phyloP scores from a whole-genome alignment of 2,888 invertebrate genomes.

The Drosophila yooni region DNA sequence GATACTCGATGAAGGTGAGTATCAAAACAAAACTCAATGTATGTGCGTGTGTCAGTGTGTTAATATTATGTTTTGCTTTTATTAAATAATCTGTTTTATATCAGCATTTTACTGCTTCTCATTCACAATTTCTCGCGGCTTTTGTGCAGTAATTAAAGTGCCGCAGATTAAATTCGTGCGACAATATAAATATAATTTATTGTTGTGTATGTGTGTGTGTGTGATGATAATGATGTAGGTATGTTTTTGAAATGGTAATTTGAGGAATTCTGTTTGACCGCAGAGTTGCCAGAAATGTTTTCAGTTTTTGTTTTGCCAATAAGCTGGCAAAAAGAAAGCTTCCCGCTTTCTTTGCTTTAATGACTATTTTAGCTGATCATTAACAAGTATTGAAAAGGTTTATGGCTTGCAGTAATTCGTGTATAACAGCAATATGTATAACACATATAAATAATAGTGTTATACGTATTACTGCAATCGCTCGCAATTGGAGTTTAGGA shows the following conservation, averaged over 20 bases:
- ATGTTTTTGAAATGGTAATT: slow-evolving; percentile 21
- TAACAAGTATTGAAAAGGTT: neutral
- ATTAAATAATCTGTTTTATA: slow-evolving; percentile 64
- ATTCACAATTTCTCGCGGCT: slow-evolving; percentile 43
- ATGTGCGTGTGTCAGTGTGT: neutral
- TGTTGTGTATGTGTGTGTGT: neutral
- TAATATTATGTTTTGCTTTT: slow-evolving; percentile 51
- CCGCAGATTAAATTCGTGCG: slow-evolving; percentile 55
- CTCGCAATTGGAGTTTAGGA: neutral
- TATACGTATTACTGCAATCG: neutral
- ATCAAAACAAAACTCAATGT: slow-evolving; percentile 27
- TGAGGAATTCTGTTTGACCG: slow-evolving; percentile 4
- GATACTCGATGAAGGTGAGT: slow-evolving; percentile 87
- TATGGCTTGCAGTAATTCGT: neutral
- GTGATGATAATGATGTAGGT: slow-evolving; percentile 12
- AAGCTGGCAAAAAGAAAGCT: slow-evolving; percentile 5
- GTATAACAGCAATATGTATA: neutral
- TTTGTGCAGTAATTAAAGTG: slow-evolving; percentile 73
- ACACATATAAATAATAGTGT: neutral
- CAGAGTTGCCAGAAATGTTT: slow-evolving; percentile 2
- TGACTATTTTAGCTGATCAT: neutral
- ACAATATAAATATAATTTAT: slow-evolving; percentile 3
- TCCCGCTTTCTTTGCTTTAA: neutral
- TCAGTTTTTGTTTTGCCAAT: neutral
- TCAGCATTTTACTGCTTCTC: slow-evolving; percentile 9